These are phyloP conservation scores for Sardina pilchardus DNA, from an alignment of 2,113 vertebrate genomes.

Conservation along the genomic window DNA sequence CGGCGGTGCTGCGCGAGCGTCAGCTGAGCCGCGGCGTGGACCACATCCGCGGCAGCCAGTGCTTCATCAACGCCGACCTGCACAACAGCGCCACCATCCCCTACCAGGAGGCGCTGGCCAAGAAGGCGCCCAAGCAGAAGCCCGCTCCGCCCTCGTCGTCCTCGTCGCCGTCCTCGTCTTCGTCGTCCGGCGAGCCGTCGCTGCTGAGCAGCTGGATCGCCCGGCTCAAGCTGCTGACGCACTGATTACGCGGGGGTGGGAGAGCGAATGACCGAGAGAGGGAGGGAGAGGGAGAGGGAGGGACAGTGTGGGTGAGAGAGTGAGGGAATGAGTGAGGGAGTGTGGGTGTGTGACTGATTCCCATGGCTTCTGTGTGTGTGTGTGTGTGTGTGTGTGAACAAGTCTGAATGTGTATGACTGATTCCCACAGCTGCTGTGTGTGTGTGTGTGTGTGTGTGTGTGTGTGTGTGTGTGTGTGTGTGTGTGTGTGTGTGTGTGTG, in stretches of 20 bases:
- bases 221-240: slow-evolving; percentile 86
- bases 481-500: not conserved
- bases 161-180: slow-evolving; percentile 56
- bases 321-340: not conserved
- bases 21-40: slow-evolving; percentile 83
- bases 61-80: slow-evolving; percentile 79
- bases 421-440: too few species aligned
- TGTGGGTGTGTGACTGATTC: slow-evolving; percentile 6
- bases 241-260: slow-evolving; percentile 67
- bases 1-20: slow-evolving; percentile 65
- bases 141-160: slow-evolving; percentile 61
- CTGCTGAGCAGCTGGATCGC: slow-evolving; percentile 85
- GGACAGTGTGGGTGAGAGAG: not conserved
- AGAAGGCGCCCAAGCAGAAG: slow-evolving; percentile 59
- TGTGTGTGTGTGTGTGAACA: not conserved
- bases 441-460: slow-evolving; percentile 14
- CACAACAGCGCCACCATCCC: slow-evolving; percentile 88
- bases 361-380: not conserved
- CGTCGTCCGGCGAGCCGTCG: slow-evolving; percentile 69
- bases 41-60: slow-evolving; percentile 86
- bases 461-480: slow-evolving; percentile 6
- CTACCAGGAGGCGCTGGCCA: slow-evolving; percentile 79
- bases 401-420: too few species aligned
- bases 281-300: not conserved
- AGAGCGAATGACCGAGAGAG: not conserved